A percentile compares a stretch with the other conserved stretches of the same genome.
phyloP scores from a whole-genome alignment of 2,113 vertebrate species.

The Rhipidura dahli region DNA sequence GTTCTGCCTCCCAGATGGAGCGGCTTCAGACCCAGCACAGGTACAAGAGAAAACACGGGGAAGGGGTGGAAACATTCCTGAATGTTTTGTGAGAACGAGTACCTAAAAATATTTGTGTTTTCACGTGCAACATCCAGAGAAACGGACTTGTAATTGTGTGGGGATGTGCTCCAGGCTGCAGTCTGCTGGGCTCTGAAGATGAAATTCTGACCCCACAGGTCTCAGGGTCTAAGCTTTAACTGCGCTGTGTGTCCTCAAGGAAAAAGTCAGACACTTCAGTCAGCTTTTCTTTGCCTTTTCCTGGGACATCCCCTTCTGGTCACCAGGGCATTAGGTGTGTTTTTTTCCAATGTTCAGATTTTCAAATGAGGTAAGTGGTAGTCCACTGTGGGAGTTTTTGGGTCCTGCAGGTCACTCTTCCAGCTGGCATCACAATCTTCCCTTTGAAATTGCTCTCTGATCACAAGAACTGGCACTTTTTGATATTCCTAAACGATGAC shows the following conservation, averaged over 20 bases:
- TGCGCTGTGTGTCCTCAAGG: not conserved
- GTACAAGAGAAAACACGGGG: not conserved
- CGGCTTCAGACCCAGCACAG: not conserved
- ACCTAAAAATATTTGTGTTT: not conserved
- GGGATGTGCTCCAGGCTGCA: not conserved
- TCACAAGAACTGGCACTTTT: not conserved
- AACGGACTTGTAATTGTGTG: not conserved
- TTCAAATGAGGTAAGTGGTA: not conserved
- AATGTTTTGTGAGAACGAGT: not conserved
- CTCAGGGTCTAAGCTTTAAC: not conserved
- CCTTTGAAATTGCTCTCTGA: not conserved
- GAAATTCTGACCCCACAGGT: not conserved
- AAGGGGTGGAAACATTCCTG: not conserved
- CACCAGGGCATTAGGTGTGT: fast-evolving
- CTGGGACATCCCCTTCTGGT: not conserved
- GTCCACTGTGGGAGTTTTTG: not conserved
- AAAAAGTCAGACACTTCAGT: not conserved
- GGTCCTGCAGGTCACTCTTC: not conserved
- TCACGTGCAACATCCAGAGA: not conserved
- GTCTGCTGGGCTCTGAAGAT: not conserved
- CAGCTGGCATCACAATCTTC: not conserved
- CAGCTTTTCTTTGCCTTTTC: not conserved
- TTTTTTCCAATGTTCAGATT: not conserved
- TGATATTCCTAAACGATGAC: not conserved
- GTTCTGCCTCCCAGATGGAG: not conserved